Evolutionary conservation across 2,888 invertebrate species (phyloP).

Genomic region (Panopea generosa): DNA sequence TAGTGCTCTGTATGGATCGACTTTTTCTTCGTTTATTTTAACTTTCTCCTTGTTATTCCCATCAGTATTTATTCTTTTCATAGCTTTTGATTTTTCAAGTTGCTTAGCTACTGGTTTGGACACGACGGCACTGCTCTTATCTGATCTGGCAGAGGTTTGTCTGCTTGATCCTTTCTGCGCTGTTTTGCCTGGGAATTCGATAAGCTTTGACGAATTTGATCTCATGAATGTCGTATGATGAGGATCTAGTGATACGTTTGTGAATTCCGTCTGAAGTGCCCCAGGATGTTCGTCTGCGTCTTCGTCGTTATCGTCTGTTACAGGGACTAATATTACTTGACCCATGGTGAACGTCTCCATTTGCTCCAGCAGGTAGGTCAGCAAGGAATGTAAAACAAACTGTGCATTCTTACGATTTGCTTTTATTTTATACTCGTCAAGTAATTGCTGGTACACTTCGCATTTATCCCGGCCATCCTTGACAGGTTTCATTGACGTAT

Average conservation of each 20-base stretch:
- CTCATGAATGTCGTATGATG: slow-evolving; percentile 43
- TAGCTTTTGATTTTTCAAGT: not conserved
- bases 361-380: slow-evolving; percentile 39
- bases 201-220: slow-evolving; percentile 49
- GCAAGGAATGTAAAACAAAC: slow-evolving; percentile 45
- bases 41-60: not conserved
- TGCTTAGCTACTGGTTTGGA: not conserved
- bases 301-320: not conserved
- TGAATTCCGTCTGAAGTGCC: slow-evolving; percentile 4
- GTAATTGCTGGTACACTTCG: slow-evolving; percentile 8
- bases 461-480: slow-evolving; percentile 51
- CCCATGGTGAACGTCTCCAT: slow-evolving; percentile 51
- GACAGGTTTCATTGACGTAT: slow-evolving; percentile 40
- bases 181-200: slow-evolving; percentile 2
- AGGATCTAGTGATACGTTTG: slow-evolving; percentile 21
- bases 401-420: slow-evolving; percentile 12
- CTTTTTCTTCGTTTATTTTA: not conserved
- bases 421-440: not conserved
- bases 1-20: slow-evolving; percentile 14
- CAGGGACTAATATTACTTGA: slow-evolving; percentile 20
- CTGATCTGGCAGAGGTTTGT: slow-evolving; percentile 1
- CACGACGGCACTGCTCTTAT: not conserved
- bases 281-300: slow-evolving; percentile 7
- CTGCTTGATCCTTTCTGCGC: not conserved
- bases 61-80: not conserved